These are phyloP conservation scores for Tetrax tetrax DNA, from an alignment of 2,113 vertebrate genomes.

Conservation along the genomic window DNA sequence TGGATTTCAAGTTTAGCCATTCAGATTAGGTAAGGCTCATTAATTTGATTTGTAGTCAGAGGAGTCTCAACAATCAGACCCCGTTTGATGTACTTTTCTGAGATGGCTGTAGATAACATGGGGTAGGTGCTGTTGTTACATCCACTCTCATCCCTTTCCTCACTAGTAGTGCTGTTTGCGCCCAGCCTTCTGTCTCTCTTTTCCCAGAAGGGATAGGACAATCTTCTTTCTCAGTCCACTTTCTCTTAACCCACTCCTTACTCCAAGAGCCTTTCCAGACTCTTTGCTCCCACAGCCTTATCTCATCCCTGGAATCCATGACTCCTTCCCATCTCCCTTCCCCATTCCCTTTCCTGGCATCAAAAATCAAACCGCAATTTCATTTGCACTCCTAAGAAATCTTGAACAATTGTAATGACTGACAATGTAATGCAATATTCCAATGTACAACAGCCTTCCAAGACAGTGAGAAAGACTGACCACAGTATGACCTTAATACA, in stretches of 20 bases:
- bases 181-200: neutral
- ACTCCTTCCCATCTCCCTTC: neutral
- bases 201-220: neutral
- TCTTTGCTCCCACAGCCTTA: neutral
- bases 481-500: neutral
- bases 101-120: neutral
- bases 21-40: neutral
- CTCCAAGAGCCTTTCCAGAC: neutral
- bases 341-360: neutral
- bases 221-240: neutral
- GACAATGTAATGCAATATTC: neutral
- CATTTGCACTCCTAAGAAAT: neutral
- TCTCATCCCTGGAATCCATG: neutral
- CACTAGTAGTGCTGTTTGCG: neutral
- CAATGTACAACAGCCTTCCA: neutral
- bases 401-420: neutral
- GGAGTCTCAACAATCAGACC: neutral
- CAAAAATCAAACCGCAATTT: neutral
- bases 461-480: neutral
- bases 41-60: neutral
- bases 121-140: neutral
- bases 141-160: neutral
- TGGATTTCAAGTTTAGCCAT: neutral
- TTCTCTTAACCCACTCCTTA: neutral
- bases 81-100: neutral